A percentile compares a stretch with the other conserved stretches of the same genome.
Evolutionary conservation across 2,113 vertebrate genomes (phyloP).

Genomic region (Cyanoderma ruficeps): DNA sequence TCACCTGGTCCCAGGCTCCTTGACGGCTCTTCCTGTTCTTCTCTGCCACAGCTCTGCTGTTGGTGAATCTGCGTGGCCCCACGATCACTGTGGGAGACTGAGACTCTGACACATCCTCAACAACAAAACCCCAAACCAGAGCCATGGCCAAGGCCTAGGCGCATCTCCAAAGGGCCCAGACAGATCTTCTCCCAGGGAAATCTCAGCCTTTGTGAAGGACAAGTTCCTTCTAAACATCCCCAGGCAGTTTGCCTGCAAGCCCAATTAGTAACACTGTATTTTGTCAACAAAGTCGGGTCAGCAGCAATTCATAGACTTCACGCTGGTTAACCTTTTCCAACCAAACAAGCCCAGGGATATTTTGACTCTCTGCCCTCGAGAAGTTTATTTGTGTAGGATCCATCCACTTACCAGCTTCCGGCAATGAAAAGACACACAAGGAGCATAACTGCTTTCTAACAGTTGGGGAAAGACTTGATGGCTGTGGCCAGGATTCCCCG

Average conservation of each 20-base stretch:
- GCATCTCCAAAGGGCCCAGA: not conserved
- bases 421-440: not conserved
- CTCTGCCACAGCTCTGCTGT: not conserved
- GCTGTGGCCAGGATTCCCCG: not conserved
- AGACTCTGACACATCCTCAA: not conserved
- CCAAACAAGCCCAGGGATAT: constrained; percentile 15
- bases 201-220: not conserved
- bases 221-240: not conserved
- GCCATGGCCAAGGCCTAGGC: not conserved
- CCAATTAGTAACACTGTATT: not conserved
- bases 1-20: not conserved
- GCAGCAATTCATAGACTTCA: constrained; percentile 1
- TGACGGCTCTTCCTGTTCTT: not conserved
- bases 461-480: not conserved
- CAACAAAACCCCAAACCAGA: not conserved
- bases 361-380: constrained; percentile 24
- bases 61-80: fast-evolving
- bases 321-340: constrained; percentile 23
- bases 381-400: constrained; percentile 42
- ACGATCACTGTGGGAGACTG: not conserved
- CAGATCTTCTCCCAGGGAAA: not conserved
- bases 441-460: not conserved
- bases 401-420: not conserved
- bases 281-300: constrained; percentile 10
- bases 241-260: not conserved